These are phyloP conservation scores for Flabesymbios commensalis DNA, from an alignment of 2,888 invertebrate species.

Conservation along the genomic window DNA sequence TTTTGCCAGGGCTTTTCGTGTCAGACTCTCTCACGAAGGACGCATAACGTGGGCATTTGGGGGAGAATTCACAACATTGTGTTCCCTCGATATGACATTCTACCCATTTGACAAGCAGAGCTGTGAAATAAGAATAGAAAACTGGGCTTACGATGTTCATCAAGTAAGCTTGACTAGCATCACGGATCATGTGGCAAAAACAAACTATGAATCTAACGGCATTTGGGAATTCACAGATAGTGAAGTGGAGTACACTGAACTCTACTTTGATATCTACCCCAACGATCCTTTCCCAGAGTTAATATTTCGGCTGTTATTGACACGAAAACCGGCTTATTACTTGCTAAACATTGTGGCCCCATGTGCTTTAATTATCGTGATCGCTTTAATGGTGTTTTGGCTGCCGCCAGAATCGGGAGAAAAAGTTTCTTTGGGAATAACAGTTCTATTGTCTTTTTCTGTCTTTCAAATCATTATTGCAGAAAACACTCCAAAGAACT, in stretches of 20 bases:
- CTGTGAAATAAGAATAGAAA: conserved; percentile 9
- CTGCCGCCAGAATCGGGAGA: conserved; percentile 10
- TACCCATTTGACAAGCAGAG: conserved; percentile 16
- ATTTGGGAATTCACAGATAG: background rate
- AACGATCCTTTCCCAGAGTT: background rate
- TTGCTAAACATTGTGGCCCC: conserved; percentile 5
- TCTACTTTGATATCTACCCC: background rate
- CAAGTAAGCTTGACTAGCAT: background rate
- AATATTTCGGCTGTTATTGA: background rate
- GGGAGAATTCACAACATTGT: conserved; percentile 4
- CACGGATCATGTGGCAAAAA: background rate
- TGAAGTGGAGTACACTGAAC: background rate
- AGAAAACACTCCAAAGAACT: conserved; percentile 1
- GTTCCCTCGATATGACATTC: conserved; percentile 13
- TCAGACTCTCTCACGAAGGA: conserved; percentile 8
- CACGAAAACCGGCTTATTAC: conserved; percentile 7
- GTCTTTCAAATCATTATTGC: conserved; percentile 3
- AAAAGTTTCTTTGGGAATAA: conserved; percentile 10
- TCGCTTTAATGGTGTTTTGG: conserved; percentile 4
- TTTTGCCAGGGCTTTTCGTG: conserved; percentile 9
- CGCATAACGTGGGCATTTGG: conserved; percentile 9
- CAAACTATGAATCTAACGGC: background rate
- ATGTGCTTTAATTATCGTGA: background rate
- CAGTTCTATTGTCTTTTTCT: conserved; percentile 9
- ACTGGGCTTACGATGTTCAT: conserved; percentile 11